These are phyloP conservation scores for Gymnoscopelus microlampas DNA, from an alignment of 2,797 vertebrate species.

Conservation along the genomic window DNA sequence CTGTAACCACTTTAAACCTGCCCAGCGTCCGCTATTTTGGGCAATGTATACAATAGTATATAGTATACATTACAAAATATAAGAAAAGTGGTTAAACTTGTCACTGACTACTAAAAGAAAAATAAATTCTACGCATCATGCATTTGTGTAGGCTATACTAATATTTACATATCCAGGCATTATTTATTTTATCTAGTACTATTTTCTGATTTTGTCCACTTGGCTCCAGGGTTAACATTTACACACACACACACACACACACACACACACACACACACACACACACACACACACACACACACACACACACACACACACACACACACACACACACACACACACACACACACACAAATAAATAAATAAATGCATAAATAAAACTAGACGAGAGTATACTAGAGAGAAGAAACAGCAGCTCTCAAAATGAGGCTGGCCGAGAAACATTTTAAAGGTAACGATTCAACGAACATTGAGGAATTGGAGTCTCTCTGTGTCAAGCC, in stretches of 20 bases:
- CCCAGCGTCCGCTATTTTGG: too few relatives aligned
- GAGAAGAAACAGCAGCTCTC: neutral
- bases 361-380: neutral
- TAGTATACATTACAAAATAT: neutral
- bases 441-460: conserved; percentile 13
- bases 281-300: too few relatives aligned
- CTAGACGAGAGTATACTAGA: neutral
- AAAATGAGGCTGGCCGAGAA: conserved; percentile 12
- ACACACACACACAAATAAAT: too few relatives aligned
- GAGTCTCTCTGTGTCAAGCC: conserved; percentile 29
- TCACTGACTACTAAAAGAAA: too few relatives aligned
- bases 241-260: too few relatives aligned
- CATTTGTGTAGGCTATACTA: neutral
- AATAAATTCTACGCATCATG: too few relatives aligned
- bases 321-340: too few relatives aligned
- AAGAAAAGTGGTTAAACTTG: neutral
- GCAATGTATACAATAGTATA: neutral
- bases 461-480: conserved; percentile 21
- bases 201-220: neutral
- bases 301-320: too few relatives aligned
- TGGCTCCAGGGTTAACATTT: too few relatives aligned
- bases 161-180: neutral
- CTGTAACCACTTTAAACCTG: neutral
- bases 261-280: too few relatives aligned
- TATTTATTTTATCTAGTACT: neutral